Evolutionary conservation across 2,113 vertebrate genomes (phyloP).

Genomic region (Pluvialis apricaria): DNA sequence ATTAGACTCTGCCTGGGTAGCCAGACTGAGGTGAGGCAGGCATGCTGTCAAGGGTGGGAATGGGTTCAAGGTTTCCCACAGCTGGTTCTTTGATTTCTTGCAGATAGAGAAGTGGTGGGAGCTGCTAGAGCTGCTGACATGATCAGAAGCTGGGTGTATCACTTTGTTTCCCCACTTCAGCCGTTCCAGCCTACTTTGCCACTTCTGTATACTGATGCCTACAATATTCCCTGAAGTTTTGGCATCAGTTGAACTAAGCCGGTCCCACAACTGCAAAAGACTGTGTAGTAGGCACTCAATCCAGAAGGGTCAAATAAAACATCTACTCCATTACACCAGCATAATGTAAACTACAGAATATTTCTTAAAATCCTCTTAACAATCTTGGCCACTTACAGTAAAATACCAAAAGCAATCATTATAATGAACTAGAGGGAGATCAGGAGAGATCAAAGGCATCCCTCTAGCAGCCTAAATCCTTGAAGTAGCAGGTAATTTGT

Average conservation of each 20-base stretch:
- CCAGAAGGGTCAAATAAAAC: not conserved
- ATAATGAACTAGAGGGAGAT: not conserved
- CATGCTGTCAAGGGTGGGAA: not conserved
- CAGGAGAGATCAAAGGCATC: not conserved
- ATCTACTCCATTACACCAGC: not conserved
- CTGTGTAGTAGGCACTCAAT: not conserved
- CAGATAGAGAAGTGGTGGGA: not conserved
- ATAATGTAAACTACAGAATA: not conserved
- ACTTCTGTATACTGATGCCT: not conserved
- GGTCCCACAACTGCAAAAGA: not conserved
- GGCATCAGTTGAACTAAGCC: not conserved
- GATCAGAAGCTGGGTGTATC: not conserved
- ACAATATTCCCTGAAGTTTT: not conserved
- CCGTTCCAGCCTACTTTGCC: not conserved
- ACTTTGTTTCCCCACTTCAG: not conserved
- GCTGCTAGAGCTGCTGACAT: not conserved
- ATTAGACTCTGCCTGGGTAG: not conserved
- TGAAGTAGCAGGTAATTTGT: conserved; percentile 7
- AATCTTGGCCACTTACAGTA: not conserved
- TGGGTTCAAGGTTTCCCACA: not conserved
- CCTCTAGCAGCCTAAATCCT: not conserved
- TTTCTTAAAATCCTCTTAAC: not conserved
- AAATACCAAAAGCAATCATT: not conserved
- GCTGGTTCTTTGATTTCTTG: not conserved
- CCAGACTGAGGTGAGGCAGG: not conserved